These are phyloP conservation scores for Exaiptasia diaphana DNA, from an alignment of 64 coral and sea anemone genomes.

Conservation along the genomic window DNA sequence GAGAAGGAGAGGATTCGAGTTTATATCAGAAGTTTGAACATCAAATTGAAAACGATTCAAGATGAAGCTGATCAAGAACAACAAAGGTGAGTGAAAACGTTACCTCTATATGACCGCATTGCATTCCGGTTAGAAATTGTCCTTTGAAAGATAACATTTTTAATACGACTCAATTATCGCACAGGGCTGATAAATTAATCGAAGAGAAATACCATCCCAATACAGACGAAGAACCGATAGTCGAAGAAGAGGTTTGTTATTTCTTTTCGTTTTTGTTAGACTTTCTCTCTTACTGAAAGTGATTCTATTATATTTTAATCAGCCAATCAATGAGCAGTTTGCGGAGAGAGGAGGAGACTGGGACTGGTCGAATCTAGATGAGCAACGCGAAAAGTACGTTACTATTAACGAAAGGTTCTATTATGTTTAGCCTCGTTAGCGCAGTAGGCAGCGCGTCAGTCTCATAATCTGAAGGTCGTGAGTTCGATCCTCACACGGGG, in stretches of 20 bases:
- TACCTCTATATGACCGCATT: too few relatives aligned
- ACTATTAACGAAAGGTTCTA: too few relatives aligned
- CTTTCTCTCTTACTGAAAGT: not conserved
- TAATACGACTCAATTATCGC: too few relatives aligned
- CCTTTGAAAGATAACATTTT: too few relatives aligned
- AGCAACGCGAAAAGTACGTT: not conserved
- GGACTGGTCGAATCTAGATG: not conserved
- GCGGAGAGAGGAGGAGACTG: not conserved
- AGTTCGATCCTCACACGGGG: slow-evolving; percentile 68
- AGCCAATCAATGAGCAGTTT: not conserved
- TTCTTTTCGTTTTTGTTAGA: not conserved
- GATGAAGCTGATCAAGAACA: not conserved
- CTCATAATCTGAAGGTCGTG: slow-evolving; percentile 74
- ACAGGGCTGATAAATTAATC: too few relatives aligned
- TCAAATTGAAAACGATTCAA: not conserved
- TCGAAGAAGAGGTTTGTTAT: too few relatives aligned
- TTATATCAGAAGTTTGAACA: not conserved
- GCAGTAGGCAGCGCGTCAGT: slow-evolving; percentile 83
- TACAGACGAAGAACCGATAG: too few relatives aligned
- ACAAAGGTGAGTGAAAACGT: not conserved
- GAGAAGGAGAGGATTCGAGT: slow-evolving; percentile 5
- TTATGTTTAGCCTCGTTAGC: slow-evolving; percentile 79
- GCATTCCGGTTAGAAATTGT: too few relatives aligned
- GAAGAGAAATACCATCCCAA: too few relatives aligned
- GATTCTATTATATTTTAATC: not conserved